Conservation (phyloP, 2,113 vertebrate genomes). For the Cyanoderma ruficeps region DNA sequence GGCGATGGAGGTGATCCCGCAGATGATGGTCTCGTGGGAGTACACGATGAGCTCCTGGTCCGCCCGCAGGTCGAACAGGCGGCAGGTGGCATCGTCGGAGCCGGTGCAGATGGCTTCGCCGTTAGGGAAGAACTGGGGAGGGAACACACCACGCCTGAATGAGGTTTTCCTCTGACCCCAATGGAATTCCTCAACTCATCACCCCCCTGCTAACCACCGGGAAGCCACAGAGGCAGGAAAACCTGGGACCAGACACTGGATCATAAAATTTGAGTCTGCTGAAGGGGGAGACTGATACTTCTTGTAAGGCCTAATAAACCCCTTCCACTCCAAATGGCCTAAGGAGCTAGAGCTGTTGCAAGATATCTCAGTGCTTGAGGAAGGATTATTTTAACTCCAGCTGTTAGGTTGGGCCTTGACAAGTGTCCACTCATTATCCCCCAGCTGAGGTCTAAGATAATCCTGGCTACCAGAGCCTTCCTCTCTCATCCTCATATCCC, state of each 20-base stretch:
- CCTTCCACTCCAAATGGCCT: not conserved
- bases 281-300: not conserved
- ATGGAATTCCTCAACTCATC: not conserved
- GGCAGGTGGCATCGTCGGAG: slow-evolving; percentile 92
- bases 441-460: not conserved
- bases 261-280: not conserved
- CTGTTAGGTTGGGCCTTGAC: not conserved
- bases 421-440: not conserved
- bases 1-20: slow-evolving; percentile 92
- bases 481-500: not conserved
- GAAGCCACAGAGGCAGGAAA: not conserved
- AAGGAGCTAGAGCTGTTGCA: not conserved
- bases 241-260: not conserved
- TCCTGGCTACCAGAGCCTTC: not conserved
- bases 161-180: not conserved
- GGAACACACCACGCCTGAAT: not conserved
- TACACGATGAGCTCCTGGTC: slow-evolving; percentile 94
- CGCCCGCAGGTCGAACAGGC: slow-evolving; percentile 91
- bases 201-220: not conserved
- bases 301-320: not conserved
- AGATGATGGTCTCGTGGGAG: slow-evolving; percentile 91
- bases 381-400: not conserved
- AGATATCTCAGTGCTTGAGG: not conserved
- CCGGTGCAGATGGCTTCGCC: slow-evolving; percentile 94
- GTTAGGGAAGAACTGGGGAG: slow-evolving; percentile 90